Evolutionary conservation across 2,797 vertebrate species (phyloP).

Genomic region (Alectoris magna): DNA sequence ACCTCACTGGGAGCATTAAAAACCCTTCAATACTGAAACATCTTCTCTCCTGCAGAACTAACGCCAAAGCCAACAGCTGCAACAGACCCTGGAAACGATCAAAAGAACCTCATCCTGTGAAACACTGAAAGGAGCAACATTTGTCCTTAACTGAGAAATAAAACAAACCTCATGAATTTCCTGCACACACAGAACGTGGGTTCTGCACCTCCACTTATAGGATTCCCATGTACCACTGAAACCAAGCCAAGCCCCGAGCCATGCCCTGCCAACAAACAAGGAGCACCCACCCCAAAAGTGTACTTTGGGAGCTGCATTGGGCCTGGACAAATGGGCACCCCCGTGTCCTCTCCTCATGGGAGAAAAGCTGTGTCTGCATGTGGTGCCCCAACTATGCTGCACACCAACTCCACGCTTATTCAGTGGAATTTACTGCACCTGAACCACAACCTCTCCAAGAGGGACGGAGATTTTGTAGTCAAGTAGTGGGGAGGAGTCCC

Average conservation of each 20-base stretch:
- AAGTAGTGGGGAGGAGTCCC: not conserved
- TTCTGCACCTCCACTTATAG: not conserved
- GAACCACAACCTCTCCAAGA: not conserved
- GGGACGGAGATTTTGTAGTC: not conserved
- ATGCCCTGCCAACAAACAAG: fast-evolving
- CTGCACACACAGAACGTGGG: not conserved
- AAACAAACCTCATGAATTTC: not conserved
- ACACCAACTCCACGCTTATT: not conserved
- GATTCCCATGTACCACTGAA: not conserved
- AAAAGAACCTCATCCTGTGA: not conserved
- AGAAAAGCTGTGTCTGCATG: not conserved
- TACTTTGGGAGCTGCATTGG: fast-evolving
- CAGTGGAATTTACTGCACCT: no score
- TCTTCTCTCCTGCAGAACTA: not conserved
- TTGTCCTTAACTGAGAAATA: not conserved
- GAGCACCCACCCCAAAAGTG: fast-evolving
- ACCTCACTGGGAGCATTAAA: not conserved
- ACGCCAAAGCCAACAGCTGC: conserved; percentile 20
- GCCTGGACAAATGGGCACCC: not conserved
- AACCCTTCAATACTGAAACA: not conserved
- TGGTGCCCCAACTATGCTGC: not conserved
- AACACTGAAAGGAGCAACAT: not conserved
- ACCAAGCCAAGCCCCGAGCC: fast-evolving
- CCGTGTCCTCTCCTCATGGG: not conserved
- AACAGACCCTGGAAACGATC: not conserved